These are phyloP conservation scores for Meganola albula DNA, from an alignment of 2,888 invertebrate species.

Conservation along the genomic window DNA sequence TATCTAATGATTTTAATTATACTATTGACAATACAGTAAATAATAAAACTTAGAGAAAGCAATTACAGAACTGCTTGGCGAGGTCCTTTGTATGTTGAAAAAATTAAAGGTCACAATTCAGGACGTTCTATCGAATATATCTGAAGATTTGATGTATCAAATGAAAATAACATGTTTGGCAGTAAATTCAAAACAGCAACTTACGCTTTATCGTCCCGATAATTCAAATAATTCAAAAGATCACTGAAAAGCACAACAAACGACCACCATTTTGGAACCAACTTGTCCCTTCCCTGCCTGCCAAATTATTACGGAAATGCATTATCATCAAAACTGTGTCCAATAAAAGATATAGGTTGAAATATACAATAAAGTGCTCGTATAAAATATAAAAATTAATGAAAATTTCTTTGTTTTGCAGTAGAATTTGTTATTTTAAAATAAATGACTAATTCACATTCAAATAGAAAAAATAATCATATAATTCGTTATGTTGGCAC, in stretches of 20 bases:
- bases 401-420: no score
- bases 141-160: background rate
- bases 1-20: no score
- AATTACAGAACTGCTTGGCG: conserved; percentile 29
- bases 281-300: conserved; percentile 45
- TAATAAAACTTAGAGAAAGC: no score
- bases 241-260: conserved; percentile 74
- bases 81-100: conserved; percentile 47
- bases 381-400: no score
- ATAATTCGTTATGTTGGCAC: conserved; percentile 39
- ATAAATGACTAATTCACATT: no score
- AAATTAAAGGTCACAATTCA: conserved; percentile 27
- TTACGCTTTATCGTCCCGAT: conserved; percentile 39
- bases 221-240: conserved; percentile 44
- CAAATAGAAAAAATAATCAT: no score
- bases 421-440: no score
- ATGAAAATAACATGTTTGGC: background rate
- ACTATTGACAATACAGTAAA: no score
- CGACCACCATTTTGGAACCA: conserved; percentile 76
- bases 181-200: conserved; percentile 19
- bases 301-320: conserved; percentile 49
- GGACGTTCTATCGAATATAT: background rate
- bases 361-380: no score
- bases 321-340: conserved; percentile 22
- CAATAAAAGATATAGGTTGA: no score